phyloP scores from a whole-genome alignment of 2,888 invertebrate species.

The Acrobasis repandana region DNA sequence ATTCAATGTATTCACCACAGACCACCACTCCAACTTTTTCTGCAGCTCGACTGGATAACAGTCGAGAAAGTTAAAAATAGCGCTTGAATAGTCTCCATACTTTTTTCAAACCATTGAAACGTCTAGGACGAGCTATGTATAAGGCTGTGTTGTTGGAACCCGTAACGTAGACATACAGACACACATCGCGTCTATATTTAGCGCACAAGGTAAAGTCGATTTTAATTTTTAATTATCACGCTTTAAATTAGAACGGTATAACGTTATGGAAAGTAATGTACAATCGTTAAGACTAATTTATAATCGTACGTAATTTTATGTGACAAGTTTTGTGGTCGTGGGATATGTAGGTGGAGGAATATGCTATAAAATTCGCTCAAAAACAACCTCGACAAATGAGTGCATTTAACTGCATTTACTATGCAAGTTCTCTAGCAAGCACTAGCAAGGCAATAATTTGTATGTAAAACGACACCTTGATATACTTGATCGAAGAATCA shows the following conservation, averaged over 20 bases:
- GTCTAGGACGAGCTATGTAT: constrained; percentile 22
- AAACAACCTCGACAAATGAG: too few relatives aligned
- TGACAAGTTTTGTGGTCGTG: constrained; percentile 19
- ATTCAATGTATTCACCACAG: constrained; percentile 10
- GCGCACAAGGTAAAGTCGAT: constrained; percentile 46
- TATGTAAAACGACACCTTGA: too few relatives aligned
- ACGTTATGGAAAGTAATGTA: constrained; percentile 53
- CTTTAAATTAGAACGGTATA: constrained; percentile 53
- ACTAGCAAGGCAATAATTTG: too few relatives aligned
- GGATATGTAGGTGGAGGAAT: too few relatives aligned
- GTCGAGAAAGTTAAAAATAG: constrained; percentile 51
- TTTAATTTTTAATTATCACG: constrained; percentile 54
- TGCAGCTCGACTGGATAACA: background rate
- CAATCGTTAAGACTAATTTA: constrained; percentile 34
- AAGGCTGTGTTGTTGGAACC: constrained; percentile 47
- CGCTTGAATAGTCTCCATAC: constrained; percentile 48
- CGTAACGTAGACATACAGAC: constrained; percentile 41
- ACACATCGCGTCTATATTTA: constrained; percentile 43
- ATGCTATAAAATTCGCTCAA: too few relatives aligned
- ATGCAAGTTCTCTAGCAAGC: too few relatives aligned
- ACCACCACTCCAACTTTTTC: constrained; percentile 7
- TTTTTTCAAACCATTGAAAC: constrained; percentile 46
- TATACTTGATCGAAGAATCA: too few relatives aligned
- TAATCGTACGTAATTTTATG: constrained; percentile 12
- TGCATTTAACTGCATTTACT: background rate